Conservation (phyloP, 1,140 invertebrate species). For the Diorhabda carinulata region DNA sequence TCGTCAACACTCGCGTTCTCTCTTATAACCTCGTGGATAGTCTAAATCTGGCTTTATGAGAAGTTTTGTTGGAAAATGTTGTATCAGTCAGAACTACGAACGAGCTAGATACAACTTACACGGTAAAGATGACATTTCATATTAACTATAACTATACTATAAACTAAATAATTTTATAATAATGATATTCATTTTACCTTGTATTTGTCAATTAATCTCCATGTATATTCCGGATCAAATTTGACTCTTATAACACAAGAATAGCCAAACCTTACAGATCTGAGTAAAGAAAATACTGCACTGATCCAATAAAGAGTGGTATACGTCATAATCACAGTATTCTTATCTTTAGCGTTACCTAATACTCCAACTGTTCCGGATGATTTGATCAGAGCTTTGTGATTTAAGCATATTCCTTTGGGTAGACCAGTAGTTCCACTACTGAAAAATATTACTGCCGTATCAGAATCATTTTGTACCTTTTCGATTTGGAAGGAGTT, state of each 20-base stretch:
- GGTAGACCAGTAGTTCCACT: conserved; percentile 36
- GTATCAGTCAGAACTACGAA: no score
- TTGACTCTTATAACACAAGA: not conserved
- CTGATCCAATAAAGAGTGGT: conserved; percentile 11
- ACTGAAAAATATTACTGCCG: conserved; percentile 33
- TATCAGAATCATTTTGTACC: conserved; percentile 19
- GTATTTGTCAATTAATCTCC: conserved; percentile 9
- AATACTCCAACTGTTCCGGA: no score
- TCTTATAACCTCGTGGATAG: no score
- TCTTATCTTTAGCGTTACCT: not conserved
- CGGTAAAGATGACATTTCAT: no score
- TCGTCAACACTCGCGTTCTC: no score
- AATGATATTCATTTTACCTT: not conserved
- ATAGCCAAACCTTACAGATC: not conserved
- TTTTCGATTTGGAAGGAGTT: conserved; percentile 22
- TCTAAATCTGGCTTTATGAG: no score
- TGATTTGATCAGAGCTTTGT: conserved; percentile 12
- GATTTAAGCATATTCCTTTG: conserved; percentile 37
- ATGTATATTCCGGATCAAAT: conserved; percentile 6
- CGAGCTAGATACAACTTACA: no score
- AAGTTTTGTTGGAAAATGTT: no score
- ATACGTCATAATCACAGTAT: not conserved
- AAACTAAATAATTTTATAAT: no score
- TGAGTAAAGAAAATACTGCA: not conserved
- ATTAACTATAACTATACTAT: no score